Evolutionary conservation across 1,140 invertebrate species (phyloP).

Genomic region (Mactra quadrangularis): DNA sequence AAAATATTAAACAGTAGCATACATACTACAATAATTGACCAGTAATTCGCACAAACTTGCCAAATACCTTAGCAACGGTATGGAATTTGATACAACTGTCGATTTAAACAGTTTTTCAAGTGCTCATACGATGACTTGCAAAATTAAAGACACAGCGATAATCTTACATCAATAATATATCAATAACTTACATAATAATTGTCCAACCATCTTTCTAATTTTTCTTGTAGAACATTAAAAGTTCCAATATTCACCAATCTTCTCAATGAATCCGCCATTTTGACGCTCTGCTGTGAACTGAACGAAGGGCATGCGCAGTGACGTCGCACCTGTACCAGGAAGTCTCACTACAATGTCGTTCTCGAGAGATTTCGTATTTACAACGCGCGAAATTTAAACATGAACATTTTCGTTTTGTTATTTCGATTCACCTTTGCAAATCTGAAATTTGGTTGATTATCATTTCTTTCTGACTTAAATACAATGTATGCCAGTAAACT

Average conservation of each 20-base stretch:
- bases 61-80: constrained; percentile 58
- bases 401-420: too few relatives aligned
- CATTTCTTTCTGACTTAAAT: too few relatives aligned
- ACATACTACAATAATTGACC: too few relatives aligned
- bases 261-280: constrained; percentile 83
- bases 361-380: too few relatives aligned
- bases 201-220: constrained; percentile 80
- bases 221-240: constrained; percentile 82
- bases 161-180: constrained; percentile 2
- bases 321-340: not conserved
- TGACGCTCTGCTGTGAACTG: constrained; percentile 69
- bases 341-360: not conserved
- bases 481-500: too few relatives aligned
- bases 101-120: not conserved
- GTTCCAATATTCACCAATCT: constrained; percentile 81
- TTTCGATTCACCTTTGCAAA: too few relatives aligned
- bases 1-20: too few relatives aligned
- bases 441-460: too few relatives aligned
- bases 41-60: constrained; percentile 36
- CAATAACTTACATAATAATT: constrained; percentile 81
- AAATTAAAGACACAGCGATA: not conserved
- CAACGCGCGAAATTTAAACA: too few relatives aligned
- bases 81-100: constrained; percentile 22
- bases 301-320: constrained; percentile 28
- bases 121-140: not conserved